Evolutionary conservation across 2,797 vertebrate species (phyloP).

Genomic region (Hydrolagus colliei): DNA sequence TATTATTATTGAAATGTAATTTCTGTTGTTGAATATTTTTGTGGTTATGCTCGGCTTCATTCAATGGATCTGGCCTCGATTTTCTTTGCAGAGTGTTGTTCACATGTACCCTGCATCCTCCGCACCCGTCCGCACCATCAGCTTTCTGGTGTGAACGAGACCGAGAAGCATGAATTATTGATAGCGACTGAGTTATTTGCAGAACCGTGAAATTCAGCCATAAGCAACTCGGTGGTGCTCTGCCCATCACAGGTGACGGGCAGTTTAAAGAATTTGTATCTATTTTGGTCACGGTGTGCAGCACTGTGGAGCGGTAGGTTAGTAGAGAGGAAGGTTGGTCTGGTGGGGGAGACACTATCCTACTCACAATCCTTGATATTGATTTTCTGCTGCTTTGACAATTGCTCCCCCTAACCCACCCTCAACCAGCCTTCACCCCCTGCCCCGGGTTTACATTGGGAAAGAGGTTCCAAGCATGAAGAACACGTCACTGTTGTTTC

Average conservation of each 20-base stretch:
- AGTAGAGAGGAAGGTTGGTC: no score
- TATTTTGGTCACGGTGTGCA: background rate
- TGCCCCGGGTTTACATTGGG: background rate
- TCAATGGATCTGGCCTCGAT: background rate
- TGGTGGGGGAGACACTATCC: no score
- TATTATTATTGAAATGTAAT: no score
- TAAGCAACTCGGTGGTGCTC: background rate
- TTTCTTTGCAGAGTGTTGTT: no score
- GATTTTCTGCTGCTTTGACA: constrained; percentile 1
- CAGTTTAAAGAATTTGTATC: background rate
- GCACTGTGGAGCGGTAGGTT: background rate
- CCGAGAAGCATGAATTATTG: background rate
- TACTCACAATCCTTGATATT: no score
- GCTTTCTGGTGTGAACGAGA: background rate
- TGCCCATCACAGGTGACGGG: background rate
- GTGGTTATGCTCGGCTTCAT: background rate
- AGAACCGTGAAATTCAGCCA: background rate
- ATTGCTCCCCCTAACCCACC: background rate
- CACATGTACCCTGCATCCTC: no score
- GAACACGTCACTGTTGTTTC: background rate
- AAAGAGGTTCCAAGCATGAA: background rate
- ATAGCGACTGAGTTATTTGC: background rate
- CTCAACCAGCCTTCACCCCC: no score
- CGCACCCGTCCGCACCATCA: background rate
- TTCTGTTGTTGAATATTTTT: no score